Percentiles rank a stretch among this genome's conserved stretches.
phyloP scores from a whole-genome alignment of 2,113 vertebrate genomes.

The Microcebus tavaratra region DNA sequence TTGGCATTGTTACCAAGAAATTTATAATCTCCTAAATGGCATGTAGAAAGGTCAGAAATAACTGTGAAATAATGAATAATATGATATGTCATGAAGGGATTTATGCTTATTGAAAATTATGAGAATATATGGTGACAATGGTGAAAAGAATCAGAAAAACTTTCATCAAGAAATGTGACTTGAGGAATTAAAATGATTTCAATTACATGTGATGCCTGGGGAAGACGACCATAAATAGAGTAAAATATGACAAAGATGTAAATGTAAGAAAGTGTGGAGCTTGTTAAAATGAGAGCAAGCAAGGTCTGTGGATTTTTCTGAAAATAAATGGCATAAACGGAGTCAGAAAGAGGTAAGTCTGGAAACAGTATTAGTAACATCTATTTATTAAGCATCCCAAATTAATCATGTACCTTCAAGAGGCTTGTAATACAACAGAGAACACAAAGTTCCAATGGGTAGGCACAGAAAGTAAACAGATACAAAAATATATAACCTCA shows the following conservation, averaged over 20 bases:
- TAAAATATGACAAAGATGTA: background rate
- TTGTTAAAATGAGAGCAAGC: background rate
- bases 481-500: background rate
- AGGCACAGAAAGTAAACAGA: background rate
- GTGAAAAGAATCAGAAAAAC: background rate
- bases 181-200: slow-evolving; percentile 39
- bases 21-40: slow-evolving; percentile 59
- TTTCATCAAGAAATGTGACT: background rate
- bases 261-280: background rate
- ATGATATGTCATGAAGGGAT: background rate
- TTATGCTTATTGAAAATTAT: slow-evolving; percentile 24
- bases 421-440: background rate
- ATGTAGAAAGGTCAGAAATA: slow-evolving; percentile 58
- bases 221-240: background rate
- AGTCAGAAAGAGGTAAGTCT: background rate
- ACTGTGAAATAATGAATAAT: slow-evolving; percentile 56
- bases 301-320: background rate
- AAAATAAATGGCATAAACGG: background rate
- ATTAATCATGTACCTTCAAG: background rate
- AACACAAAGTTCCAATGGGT: background rate
- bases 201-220: background rate
- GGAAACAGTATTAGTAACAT: background rate
- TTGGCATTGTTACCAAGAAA: slow-evolving; percentile 57
- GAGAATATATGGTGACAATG: background rate
- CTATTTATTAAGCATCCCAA: background rate